phyloP scores from a whole-genome alignment of 2,797 vertebrate genomes.

The Galago senegalensis region DNA sequence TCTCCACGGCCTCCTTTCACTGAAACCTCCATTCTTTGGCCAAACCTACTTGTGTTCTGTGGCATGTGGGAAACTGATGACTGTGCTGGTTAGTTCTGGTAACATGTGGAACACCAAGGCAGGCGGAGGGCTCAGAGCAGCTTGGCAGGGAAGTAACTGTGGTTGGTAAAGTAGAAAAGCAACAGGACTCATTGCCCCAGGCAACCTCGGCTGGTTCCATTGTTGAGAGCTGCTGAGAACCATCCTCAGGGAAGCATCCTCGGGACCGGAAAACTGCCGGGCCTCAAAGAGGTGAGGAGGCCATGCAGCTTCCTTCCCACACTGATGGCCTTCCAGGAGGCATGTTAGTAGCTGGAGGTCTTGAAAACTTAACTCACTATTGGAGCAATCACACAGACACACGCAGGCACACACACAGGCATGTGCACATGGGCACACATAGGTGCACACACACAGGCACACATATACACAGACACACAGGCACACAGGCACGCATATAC shows the following conservation, averaged over 20 bases:
- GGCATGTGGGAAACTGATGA: neutral
- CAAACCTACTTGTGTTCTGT: slow-evolving; percentile 60
- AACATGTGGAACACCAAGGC: slow-evolving; percentile 52
- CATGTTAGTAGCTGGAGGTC: slow-evolving; percentile 1
- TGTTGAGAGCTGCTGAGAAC: neutral
- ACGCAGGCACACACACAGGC: neutral
- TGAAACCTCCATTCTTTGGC: slow-evolving; percentile 61
- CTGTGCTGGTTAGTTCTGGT: slow-evolving; percentile 59
- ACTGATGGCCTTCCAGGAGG: neutral
- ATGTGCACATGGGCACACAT: neutral
- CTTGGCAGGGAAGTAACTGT: slow-evolving; percentile 44
- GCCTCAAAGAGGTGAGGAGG: neutral
- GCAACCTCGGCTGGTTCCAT: neutral
- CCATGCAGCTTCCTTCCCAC: neutral
- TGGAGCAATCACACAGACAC: slow-evolving; percentile 32
- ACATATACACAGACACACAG: no score
- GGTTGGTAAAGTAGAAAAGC: slow-evolving; percentile 62
- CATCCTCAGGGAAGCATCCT: slow-evolving; percentile 41
- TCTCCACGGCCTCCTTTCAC: slow-evolving; percentile 77
- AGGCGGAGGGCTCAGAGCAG: neutral
- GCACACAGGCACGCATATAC: neutral
- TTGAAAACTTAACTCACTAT: slow-evolving; percentile 47
- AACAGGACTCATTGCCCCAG: neutral
- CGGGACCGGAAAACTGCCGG: neutral
- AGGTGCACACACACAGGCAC: slow-evolving; percentile 60